Conservation (phyloP, 2,113 vertebrate species). For the Elephantulus edwardii region DNA sequence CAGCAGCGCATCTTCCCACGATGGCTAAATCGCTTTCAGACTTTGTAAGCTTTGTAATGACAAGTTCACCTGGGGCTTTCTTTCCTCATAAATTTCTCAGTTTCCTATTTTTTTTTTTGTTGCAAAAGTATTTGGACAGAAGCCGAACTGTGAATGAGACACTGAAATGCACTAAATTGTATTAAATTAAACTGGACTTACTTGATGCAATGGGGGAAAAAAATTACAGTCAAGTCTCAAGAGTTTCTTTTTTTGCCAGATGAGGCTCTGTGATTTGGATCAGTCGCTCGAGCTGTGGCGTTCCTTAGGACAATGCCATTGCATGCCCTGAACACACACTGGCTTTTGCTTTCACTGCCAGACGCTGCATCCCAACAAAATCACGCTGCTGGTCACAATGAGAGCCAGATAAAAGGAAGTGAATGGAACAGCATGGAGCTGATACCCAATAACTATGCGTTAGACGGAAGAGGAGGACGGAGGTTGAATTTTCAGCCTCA, state of each 20-base stretch:
- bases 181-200: constrained; percentile 64
- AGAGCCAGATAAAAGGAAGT: not conserved
- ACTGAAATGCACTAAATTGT: constrained; percentile 49
- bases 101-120: constrained; percentile 17
- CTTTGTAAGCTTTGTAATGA: not conserved
- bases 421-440: not conserved
- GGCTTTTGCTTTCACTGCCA: not conserved
- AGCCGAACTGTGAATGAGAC: constrained; percentile 30
- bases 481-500: not conserved
- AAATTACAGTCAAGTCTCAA: too few relatives aligned
- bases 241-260: too few relatives aligned
- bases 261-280: too few relatives aligned
- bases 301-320: not conserved
- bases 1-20: not conserved
- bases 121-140: not conserved
- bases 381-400: not conserved
- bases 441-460: not conserved
- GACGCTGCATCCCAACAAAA: not conserved
- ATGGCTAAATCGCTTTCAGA: not conserved
- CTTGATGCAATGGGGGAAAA: constrained; percentile 59
- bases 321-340: rapidly evolving
- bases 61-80: not conserved
- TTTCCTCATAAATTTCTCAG: not conserved
- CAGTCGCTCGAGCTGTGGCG: too few relatives aligned
- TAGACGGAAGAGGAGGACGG: too few relatives aligned